A percentile compares a stretch with the other conserved stretches of the same genome.
These are phyloP conservation scores for Clarias platycephalus DNA, from an alignment of 2,797 vertebrate species.

Conservation along the genomic window DNA sequence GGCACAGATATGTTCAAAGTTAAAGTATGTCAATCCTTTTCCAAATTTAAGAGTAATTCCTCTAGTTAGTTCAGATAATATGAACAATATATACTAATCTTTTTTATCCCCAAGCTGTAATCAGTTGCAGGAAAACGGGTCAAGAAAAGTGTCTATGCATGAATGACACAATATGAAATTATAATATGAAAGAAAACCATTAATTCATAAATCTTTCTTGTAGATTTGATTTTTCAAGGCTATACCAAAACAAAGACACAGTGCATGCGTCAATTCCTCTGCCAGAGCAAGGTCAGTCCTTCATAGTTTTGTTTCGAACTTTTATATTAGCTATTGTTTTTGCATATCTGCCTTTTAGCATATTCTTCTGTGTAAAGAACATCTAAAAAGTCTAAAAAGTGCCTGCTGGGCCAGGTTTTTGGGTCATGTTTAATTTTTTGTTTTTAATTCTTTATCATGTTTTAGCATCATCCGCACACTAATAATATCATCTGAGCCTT, in stretches of 20 bases:
- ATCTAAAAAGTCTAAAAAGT: not conserved
- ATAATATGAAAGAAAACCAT: slow-evolving; percentile 26
- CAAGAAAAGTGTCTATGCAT: slow-evolving; percentile 50
- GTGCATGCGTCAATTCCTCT: not conserved
- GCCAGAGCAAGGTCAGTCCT: not conserved
- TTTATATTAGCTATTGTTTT: not conserved
- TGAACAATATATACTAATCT: slow-evolving; percentile 57
- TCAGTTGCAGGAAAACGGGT: slow-evolving; percentile 59
- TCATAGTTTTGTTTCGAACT: not conserved
- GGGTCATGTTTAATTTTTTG: not conserved
- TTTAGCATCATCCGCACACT: not conserved
- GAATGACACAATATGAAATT: slow-evolving; percentile 61
- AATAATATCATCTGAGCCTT: not conserved
- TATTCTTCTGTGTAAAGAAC: not conserved
- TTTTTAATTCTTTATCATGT: not conserved
- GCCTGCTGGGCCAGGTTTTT: not conserved
- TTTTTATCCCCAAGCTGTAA: slow-evolving; percentile 65
- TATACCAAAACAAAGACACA: not conserved
- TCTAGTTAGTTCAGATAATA: slow-evolving; percentile 14
- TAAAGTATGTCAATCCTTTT: not conserved
- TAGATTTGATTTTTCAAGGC: not conserved
- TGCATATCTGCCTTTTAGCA: not conserved
- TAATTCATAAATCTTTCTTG: slow-evolving; percentile 11
- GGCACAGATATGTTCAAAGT: not conserved
- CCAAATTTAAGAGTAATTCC: not conserved